phyloP scores from a whole-genome alignment of 2,888 invertebrate genomes.

The Thereva unica region DNA sequence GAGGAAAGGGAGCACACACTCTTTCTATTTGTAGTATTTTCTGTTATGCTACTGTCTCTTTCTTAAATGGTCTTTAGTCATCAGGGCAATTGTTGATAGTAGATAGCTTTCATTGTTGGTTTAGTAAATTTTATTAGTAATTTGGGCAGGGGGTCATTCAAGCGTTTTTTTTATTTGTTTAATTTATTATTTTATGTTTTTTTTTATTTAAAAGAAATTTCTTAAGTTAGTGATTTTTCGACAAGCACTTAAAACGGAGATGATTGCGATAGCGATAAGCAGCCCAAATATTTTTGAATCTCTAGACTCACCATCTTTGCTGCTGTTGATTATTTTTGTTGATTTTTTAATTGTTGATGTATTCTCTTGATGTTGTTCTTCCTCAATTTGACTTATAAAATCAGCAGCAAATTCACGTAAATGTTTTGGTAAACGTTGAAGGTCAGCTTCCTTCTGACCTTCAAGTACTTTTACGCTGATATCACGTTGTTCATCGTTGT shows the following conservation, averaged over 20 bases:
- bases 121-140: too few relatives aligned
- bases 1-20: too few relatives aligned
- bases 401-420: slow-evolving; percentile 74
- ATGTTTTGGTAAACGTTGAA: slow-evolving; percentile 72
- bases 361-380: slow-evolving; percentile 48
- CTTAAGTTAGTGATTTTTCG: slow-evolving; percentile 44
- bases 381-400: slow-evolving; percentile 54
- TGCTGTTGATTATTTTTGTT: slow-evolving; percentile 45
- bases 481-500: slow-evolving; percentile 36
- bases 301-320: slow-evolving; percentile 60
- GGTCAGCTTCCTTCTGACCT: slow-evolving; percentile 64
- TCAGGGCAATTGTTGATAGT: too few relatives aligned
- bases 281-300: slow-evolving; percentile 46
- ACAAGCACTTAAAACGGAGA: slow-evolving; percentile 51
- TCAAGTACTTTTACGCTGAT: slow-evolving; percentile 67
- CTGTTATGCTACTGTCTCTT: too few relatives aligned
- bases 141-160: too few relatives aligned
- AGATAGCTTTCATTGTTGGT: too few relatives aligned
- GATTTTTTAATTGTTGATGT: slow-evolving; percentile 43
- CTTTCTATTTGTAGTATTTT: too few relatives aligned
- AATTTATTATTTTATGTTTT: too few relatives aligned
- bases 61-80: too few relatives aligned
- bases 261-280: slow-evolving; percentile 53
- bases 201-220: too few relatives aligned
- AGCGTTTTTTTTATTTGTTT: too few relatives aligned